A percentile compares a stretch with the other conserved stretches of the same genome.
These are phyloP conservation scores for Pseudomyrmex flavicornis DNA, from an alignment of 1,140 invertebrate genomes.

Conservation along the genomic window DNA sequence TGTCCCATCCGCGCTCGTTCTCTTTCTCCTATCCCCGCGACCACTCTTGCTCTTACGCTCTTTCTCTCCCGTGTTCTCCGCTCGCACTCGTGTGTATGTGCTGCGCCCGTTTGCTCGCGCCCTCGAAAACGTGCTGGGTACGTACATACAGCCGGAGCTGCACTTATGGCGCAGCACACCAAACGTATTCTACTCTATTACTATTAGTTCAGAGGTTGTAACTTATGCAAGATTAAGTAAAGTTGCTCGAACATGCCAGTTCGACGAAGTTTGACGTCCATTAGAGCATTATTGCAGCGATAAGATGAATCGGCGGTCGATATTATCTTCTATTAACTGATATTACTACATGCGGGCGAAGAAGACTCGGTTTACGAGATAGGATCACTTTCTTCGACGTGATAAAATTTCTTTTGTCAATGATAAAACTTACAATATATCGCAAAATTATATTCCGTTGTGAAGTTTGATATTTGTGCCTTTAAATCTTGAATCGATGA, in stretches of 20 bases:
- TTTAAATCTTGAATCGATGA: too few relatives aligned
- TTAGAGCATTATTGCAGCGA: constrained; percentile 63
- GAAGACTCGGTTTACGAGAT: constrained; percentile 31
- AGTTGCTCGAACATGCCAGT: constrained; percentile 67
- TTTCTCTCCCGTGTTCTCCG: constrained; percentile 14
- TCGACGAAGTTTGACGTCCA: constrained; percentile 71
- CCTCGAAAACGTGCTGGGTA: constrained; percentile 30
- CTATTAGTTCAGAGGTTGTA: constrained; percentile 55
- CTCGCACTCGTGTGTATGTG: neutral
- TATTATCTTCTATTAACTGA: constrained; percentile 69
- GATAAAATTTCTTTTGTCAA: constrained; percentile 7
- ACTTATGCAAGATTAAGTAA: constrained; percentile 73
- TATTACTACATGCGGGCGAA: constrained; percentile 48
- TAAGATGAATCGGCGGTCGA: constrained; percentile 60
- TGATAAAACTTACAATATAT: neutral
- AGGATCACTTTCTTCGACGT: constrained; percentile 1
- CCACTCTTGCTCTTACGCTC: constrained; percentile 18
- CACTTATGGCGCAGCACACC: constrained; percentile 54
- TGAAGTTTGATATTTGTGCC: too few relatives aligned
- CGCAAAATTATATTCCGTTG: too few relatives aligned
- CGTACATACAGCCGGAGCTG: constrained; percentile 50
- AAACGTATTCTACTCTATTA: constrained; percentile 61
- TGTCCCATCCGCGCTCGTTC: constrained; percentile 58
- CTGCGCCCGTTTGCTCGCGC: neutral
- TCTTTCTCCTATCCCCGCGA: constrained; percentile 8